Percentiles rank a stretch among this genome's conserved stretches.
Evolutionary conservation across 2,888 invertebrate species (phyloP).

Genomic region (Tenodera sinensis): DNA sequence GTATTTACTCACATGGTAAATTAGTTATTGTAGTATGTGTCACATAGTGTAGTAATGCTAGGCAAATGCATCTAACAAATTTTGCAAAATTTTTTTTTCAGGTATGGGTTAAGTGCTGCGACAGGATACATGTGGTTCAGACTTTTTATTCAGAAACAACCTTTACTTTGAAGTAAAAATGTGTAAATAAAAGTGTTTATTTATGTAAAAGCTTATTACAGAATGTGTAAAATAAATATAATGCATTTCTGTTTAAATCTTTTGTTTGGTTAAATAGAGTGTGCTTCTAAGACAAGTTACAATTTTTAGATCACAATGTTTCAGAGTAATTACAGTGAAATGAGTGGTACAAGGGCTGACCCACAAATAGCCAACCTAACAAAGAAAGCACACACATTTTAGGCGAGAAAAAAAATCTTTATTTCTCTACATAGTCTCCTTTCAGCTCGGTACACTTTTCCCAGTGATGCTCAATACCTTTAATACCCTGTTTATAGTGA

Average conservation of each 20-base stretch:
- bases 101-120: constrained; percentile 59
- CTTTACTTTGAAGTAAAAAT: background rate
- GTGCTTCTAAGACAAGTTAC: too few relatives aligned
- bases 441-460: too few relatives aligned
- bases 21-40: background rate
- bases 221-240: background rate
- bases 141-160: constrained; percentile 11
- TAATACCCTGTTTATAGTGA: too few relatives aligned
- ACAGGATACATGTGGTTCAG: constrained; percentile 71
- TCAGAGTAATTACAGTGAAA: too few relatives aligned
- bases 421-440: too few relatives aligned
- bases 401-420: too few relatives aligned
- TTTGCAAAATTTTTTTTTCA: constrained; percentile 34
- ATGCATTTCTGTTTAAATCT: background rate
- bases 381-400: too few relatives aligned
- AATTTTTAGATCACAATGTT: too few relatives aligned
- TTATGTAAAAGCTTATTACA: background rate
- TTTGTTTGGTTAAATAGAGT: background rate
- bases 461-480: too few relatives aligned
- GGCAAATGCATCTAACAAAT: background rate
- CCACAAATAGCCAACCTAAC: too few relatives aligned
- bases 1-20: constrained; percentile 90
- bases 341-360: too few relatives aligned
- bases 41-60: background rate
- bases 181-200: background rate